Evolutionary conservation across 2,797 vertebrate genomes (phyloP), one percentile per base, ranked within the genome.

Genomic region (Ciconia nigra): DNA sequence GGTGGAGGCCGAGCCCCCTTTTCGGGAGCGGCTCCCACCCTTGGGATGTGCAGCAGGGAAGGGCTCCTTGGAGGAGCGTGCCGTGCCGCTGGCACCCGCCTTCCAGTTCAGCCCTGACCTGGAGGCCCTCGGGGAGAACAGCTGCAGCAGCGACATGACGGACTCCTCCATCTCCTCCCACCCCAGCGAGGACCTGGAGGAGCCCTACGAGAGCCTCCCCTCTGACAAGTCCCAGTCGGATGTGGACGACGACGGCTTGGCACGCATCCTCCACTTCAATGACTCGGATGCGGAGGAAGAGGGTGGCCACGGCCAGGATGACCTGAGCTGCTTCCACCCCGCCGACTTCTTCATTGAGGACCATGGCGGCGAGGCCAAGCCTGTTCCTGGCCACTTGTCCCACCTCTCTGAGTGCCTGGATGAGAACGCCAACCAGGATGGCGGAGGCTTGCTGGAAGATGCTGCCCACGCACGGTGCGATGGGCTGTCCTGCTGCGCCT

Each of bases 111-210:
- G 96, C 21, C 94, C 98, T 0, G 98, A 98, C 42, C 94, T 99
- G 42, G 97, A 98, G 31, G 94, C 98, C 7, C 92, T 97, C 7
- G 98, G 98, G 3, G 99, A 99, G 91, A 99, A 99, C 98, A 99
- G 99, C 95, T 99, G 99, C 95, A 99, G 99, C 98, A 99, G 99
- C 0, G 99, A 99, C 95, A 99, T 99, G 99, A 99, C 99, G 0
- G 99, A 99, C 89, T 99, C 99, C 17, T 99, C 98, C 0, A 98
- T 98, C 69, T 99, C 98, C 3, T 99, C 99, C 2, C 98, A 98
- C 63, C 98, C 98, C 67, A 99, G 98, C 0, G 99, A 99, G 97
- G 98, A 98, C 95, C 98, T 96, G 0, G 98, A 99, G 49, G 96
- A 95, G 4, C 96, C 92, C 42, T 98, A 97, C 0, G 97, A 97